Base-by-base conservation (phyloP, 2,113 vertebrate genomes). In the Rhinopithecus roxellana region DNA sequence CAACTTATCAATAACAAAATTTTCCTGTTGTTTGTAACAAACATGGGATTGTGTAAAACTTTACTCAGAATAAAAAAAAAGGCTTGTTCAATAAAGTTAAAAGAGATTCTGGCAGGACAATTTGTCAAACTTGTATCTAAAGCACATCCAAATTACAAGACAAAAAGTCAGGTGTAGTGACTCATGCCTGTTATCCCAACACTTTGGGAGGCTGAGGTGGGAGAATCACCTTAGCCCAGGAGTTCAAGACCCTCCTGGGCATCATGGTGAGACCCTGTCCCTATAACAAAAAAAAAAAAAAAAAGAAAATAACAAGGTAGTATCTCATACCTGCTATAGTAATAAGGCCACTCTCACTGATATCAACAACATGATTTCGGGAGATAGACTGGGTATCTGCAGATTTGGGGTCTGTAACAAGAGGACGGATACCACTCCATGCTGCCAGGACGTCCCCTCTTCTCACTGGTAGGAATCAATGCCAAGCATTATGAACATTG, bases 351-450 rank as follows among this genome's bases (percentile, higher is more conserved):
- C 99, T 99, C 50, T 99, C 98, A 0, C 99, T 99, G 97, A 99
- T 35, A 93, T 98, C 98, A 69, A 99, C 99, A 0, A 99, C 97
- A 20, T 99, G 99, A 97, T 99, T 99, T 43, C 99, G 99, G 95
- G 99, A 99, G 96, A 99, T 99, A 20, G 99, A 99, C 98, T 99
- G 99, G 0, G 99, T 99, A 98, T 99, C 99, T 98, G 99, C 99
- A 95, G 99, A 99, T 98, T 98, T 99, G 40, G 99, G 99, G 98
- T 99, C 99, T 0, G 99, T 99, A 43, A 99, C 99, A 97, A 99
- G 99, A 0, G 99, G 99, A 25, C 99, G 99, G 94, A 99, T 99
- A 43, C 99, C 99, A 4, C 99, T 99, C 99, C 99, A 99, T 0
- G 99, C 99, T 55, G 99, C 99, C 98, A 99, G 83, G 74, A 99